Conservation (phyloP, 2,113 vertebrate genomes). For the Panurus biarmicus region DNA sequence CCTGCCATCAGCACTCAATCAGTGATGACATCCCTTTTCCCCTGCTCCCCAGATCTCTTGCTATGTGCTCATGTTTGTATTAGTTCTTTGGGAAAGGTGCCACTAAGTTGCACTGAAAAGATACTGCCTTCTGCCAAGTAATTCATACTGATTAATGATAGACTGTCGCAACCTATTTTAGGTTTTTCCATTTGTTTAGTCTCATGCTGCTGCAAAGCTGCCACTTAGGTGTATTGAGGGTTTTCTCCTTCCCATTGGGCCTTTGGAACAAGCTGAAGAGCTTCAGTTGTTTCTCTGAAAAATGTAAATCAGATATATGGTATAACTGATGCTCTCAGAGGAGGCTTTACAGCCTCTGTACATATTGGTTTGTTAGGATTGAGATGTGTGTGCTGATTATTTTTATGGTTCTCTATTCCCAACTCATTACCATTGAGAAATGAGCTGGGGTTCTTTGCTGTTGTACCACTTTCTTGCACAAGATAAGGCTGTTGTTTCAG, state of each 20-base stretch:
- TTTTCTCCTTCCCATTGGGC: not conserved
- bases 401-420: not conserved
- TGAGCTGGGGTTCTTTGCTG: not conserved
- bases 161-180: slow-evolving; percentile 37
- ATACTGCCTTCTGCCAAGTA: slow-evolving; percentile 31
- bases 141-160: slow-evolving; percentile 47
- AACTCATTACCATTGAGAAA: not conserved
- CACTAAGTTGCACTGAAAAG: slow-evolving; percentile 30
- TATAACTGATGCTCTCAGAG: not conserved
- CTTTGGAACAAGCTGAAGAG: slow-evolving; percentile 3
- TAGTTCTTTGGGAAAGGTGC: slow-evolving; percentile 51
- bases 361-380: not conserved
- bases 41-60: not conserved
- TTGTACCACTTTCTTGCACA: not conserved
- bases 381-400: not conserved
- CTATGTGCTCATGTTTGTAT: slow-evolving; percentile 1
- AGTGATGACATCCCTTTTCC: slow-evolving; percentile 25
- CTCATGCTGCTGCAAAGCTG: slow-evolving; percentile 23
- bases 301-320: not conserved
- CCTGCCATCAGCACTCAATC: slow-evolving; percentile 41
- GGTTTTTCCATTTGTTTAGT: slow-evolving; percentile 55
- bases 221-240: not conserved
- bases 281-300: slow-evolving; percentile 33
- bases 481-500: not conserved
- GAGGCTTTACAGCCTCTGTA: slow-evolving; percentile 1